phyloP scores from a whole-genome alignment of 2,888 invertebrate species.

The Chrysolina americana region DNA sequence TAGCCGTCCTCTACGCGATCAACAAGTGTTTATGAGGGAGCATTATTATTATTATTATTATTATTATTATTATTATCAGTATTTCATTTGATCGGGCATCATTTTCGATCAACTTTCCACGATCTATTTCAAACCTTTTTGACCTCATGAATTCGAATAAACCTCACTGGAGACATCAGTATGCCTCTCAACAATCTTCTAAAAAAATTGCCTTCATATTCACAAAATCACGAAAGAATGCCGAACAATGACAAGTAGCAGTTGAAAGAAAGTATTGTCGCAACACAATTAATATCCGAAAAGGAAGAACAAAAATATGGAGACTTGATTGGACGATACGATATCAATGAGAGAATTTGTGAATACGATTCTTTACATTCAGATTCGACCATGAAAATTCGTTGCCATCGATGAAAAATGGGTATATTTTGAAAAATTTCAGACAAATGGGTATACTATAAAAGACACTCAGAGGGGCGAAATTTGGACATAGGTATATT shows the following conservation, averaged over 20 bases:
- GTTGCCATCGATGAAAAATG: conserved; percentile 39
- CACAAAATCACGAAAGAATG: background rate
- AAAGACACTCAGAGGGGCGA: conserved; percentile 33
- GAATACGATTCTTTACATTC: background rate
- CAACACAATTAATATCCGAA: too few species aligned
- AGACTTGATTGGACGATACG: too few species aligned
- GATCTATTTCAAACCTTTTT: background rate
- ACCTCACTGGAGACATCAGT: background rate
- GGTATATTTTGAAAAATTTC: conserved; percentile 3
- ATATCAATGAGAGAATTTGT: background rate
- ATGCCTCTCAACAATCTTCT: background rate
- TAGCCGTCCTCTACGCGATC: too few species aligned
- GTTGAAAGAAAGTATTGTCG: too few species aligned
- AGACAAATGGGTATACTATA: conserved; percentile 28
- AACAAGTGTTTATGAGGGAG: too few species aligned
- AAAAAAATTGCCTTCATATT: background rate
- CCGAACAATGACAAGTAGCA: background rate
- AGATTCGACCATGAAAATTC: conserved; percentile 24
- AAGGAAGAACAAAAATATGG: too few species aligned
- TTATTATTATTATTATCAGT: too few species aligned
- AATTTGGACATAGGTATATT: conserved; percentile 33
- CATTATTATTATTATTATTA: too few species aligned
- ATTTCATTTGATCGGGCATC: background rate
- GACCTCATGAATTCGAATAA: background rate
- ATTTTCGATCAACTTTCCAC: conserved; percentile 2